phyloP scores from a whole-genome alignment of 2,113 vertebrate genomes.

The Alligator sinensis region DNA sequence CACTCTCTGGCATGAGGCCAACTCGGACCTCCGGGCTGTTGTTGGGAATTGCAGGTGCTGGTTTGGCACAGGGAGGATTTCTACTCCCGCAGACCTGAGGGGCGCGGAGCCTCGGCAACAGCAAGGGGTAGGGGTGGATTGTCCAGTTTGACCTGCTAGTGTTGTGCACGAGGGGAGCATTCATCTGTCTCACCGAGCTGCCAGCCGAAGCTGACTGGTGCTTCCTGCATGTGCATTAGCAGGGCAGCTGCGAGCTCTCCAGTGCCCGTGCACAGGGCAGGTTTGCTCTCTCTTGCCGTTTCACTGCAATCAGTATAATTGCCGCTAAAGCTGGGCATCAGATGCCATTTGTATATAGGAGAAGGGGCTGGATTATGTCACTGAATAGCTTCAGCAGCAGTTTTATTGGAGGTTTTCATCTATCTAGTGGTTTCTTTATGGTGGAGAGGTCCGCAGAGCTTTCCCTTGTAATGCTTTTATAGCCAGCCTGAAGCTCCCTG shows the following conservation, averaged over 20 bases:
- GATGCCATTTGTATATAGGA: neutral
- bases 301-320: neutral
- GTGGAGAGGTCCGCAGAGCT: neutral
- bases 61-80: too few species aligned
- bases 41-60: too few species aligned
- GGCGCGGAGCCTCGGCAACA: too few species aligned
- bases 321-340: neutral
- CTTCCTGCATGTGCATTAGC: neutral
- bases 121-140: too few species aligned
- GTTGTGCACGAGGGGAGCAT: neutral
- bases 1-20: too few species aligned
- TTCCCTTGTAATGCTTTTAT: neutral
- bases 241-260: neutral
- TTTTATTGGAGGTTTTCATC: neutral
- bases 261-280: neutral
- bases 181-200: neutral
- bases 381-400: neutral
- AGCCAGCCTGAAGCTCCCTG: conserved; percentile 32
- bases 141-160: neutral
- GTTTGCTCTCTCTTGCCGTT: neutral
- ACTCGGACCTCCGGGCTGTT: too few species aligned
- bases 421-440: neutral
- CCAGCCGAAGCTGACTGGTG: too few species aligned
- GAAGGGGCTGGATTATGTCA: neutral
- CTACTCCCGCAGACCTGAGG: too few species aligned